phyloP scores from a whole-genome alignment of 2,113 vertebrate genomes.

The zebrafish (Danio rerio) region DNA sequence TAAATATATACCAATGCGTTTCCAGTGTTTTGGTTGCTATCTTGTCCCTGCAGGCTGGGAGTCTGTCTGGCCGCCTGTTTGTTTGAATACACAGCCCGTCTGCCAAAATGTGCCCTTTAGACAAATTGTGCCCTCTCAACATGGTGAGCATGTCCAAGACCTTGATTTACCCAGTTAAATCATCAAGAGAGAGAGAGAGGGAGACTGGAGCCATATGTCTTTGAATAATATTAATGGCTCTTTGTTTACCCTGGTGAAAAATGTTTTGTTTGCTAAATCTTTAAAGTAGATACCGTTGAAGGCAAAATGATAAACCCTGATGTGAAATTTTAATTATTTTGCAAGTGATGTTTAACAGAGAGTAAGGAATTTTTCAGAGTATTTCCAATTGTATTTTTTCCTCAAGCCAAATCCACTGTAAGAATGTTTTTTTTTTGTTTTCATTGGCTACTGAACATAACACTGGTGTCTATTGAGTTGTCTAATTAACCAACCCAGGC shows the following conservation, averaged over 20 bases:
- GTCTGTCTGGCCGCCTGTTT: neutral
- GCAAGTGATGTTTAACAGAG: too few species aligned
- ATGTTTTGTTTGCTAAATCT: too few species aligned
- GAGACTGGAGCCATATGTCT: neutral
- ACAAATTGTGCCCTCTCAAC: conserved; percentile 12
- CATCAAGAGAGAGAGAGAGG: neutral
- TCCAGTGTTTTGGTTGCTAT: conserved; percentile 18
- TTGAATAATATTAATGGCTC: neutral
- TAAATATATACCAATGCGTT: conserved; percentile 29
- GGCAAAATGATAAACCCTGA: too few species aligned
- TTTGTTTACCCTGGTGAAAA: neutral
- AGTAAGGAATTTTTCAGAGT: too few species aligned
- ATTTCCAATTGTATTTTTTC: too few species aligned
- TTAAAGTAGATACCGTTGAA: too few species aligned
- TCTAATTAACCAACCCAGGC: too few species aligned
- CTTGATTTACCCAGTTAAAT: conserved; percentile 20
- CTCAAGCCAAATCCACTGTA: too few species aligned
- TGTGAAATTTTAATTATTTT: too few species aligned
- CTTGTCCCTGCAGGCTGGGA: conserved; percentile 29
- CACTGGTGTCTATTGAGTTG: too few species aligned
- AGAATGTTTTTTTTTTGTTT: too few species aligned
- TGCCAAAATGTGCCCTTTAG: conserved; percentile 27
- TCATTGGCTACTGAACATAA: too few species aligned
- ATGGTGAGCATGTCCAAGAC: conserved; percentile 9
- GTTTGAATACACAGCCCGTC: neutral